Percentiles rank a stretch among this genome's conserved stretches.
phyloP scores from a whole-genome alignment of 2,888 invertebrate species.

The Phrixothrix hirtus region DNA sequence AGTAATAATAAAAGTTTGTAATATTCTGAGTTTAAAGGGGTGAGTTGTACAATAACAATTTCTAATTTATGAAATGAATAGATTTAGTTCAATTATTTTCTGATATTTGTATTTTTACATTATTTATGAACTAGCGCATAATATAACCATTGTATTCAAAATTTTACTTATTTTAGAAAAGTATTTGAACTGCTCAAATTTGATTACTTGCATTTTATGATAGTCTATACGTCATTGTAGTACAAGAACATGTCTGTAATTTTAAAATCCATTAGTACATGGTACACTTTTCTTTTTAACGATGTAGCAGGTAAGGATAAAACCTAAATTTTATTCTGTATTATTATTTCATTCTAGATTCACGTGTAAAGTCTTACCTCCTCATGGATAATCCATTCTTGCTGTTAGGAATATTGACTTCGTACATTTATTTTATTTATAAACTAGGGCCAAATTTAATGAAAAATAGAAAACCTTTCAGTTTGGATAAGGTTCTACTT shows the following conservation, averaged over 20 bases:
- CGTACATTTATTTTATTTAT: conserved; percentile 62
- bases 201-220: no score
- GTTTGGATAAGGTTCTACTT: conserved; percentile 59
- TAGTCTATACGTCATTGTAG: no score
- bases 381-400: conserved; percentile 58
- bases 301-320: background rate
- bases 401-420: conserved; percentile 55
- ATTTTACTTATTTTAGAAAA: background rate
- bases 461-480: conserved; percentile 65
- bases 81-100: no score
- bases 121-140: conserved; percentile 11
- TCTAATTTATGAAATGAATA: background rate
- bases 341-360: conserved; percentile 58
- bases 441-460: conserved; percentile 68
- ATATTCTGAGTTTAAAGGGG: no score
- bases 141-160: background rate
- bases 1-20: no score
- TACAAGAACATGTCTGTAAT: background rate
- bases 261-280: background rate
- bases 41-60: conserved; percentile 8
- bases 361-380: conserved; percentile 61
- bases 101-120: no score
- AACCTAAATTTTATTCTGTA: background rate
- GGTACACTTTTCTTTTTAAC: background rate
- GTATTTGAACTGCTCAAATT: no score